phyloP scores from a whole-genome alignment of 2,797 vertebrate species.

The Sphaeramia orbicularis region DNA sequence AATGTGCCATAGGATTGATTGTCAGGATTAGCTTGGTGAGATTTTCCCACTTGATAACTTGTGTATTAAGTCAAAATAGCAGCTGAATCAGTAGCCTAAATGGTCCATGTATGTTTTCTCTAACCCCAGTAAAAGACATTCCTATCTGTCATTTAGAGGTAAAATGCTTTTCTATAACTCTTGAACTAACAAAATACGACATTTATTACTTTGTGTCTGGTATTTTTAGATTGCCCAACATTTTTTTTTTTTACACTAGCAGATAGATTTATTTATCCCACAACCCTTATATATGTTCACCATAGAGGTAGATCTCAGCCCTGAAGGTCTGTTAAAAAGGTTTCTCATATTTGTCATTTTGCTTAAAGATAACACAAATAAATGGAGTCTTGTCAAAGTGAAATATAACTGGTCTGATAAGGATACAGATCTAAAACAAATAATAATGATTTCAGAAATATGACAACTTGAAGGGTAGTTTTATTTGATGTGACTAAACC shows the following conservation, averaged over 20 bases:
- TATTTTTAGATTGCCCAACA: background rate
- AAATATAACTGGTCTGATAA: background rate
- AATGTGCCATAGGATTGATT: conserved; percentile 2
- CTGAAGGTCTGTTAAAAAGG: background rate
- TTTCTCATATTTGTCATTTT: background rate
- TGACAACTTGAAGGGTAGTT: background rate
- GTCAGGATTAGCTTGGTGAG: conserved; percentile 26
- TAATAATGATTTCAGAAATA: background rate
- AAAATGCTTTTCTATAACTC: background rate
- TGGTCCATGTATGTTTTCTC: background rate
- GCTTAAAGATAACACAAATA: background rate
- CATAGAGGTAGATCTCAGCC: background rate
- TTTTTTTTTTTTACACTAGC: background rate
- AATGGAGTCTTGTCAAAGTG: background rate
- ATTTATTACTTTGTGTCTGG: background rate
- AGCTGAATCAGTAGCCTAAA: background rate
- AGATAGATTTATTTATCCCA: background rate
- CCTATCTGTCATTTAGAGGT: background rate
- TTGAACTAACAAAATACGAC: background rate
- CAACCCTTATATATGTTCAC: background rate
- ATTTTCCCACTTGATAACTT: conserved; percentile 42
- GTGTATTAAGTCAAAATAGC: background rate
- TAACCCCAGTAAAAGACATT: too few relatives aligned
- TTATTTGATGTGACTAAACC: background rate
- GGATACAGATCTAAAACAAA: background rate